A percentile compares a stretch with the other conserved stretches of the same genome.
Evolutionary conservation across 1,140 invertebrate genomes (phyloP).

Genomic region (Schlechtendalia chinensis): DNA sequence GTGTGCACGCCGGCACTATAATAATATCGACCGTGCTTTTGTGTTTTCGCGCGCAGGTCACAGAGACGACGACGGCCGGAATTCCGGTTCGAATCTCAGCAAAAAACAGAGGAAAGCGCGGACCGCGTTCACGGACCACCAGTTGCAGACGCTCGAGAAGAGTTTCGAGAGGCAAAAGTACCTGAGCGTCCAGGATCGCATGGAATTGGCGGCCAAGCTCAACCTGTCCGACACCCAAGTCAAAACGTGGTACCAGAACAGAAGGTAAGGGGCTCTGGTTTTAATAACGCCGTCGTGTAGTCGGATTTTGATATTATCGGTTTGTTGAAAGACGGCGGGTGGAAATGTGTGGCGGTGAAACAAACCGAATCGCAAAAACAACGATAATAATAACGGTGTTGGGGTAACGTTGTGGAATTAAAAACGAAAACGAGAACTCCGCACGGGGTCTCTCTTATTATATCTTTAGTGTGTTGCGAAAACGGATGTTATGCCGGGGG

Average conservation of each 20-base stretch:
- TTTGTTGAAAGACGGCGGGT: too few species aligned
- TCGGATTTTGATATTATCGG: too few species aligned
- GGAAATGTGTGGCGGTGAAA: too few species aligned
- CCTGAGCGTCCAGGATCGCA: constrained; percentile 95
- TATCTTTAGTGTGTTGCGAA: not conserved
- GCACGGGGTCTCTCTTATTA: too few species aligned
- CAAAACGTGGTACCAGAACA: constrained; percentile 95
- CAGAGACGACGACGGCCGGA: constrained; percentile 54
- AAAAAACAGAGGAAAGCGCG: constrained; percentile 97
- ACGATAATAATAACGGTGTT: not conserved
- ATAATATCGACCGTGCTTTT: not conserved
- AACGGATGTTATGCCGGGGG: not conserved
- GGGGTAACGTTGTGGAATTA: too few species aligned
- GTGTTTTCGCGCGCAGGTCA: constrained; percentile 52
- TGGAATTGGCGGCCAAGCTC: constrained; percentile 95
- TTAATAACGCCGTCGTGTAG: not conserved
- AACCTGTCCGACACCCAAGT: constrained; percentile 97
- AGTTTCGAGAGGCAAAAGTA: constrained; percentile 98
- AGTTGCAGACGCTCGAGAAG: constrained; percentile 94
- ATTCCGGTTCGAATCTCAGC: constrained; percentile 59
- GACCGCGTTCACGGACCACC: constrained; percentile 98
- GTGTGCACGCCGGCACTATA: not conserved
- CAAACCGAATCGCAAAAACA: too few species aligned
- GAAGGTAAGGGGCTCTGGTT: constrained; percentile 69
- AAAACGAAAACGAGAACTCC: too few species aligned